Evolutionary conservation across 2,888 invertebrate species (phyloP).

Genomic region (Mythimna lalbum): DNA sequence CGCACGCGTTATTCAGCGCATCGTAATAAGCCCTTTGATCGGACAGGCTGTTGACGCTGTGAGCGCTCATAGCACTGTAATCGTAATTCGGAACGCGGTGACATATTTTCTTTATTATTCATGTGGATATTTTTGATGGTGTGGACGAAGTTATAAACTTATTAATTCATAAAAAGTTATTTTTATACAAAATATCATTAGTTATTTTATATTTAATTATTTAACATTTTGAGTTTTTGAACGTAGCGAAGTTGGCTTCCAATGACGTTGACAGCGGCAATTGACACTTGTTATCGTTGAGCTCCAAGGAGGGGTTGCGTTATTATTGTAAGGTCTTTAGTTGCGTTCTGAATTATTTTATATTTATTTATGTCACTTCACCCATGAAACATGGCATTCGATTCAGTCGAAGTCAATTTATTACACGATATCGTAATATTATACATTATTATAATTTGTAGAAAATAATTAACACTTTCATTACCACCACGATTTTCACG

Average conservation of each 20-base stretch:
- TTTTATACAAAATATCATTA: background rate
- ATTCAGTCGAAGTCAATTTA: background rate
- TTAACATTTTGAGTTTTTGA: conserved; percentile 17
- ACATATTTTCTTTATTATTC: background rate
- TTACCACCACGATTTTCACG: too few species aligned
- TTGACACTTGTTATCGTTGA: conserved; percentile 5
- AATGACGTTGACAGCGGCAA: conserved; percentile 34
- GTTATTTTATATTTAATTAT: too few species aligned
- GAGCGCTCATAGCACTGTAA: too few species aligned
- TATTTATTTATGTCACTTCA: too few species aligned
- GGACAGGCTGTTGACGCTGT: too few species aligned
- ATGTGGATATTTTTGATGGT: background rate
- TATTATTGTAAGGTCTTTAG: too few species aligned
- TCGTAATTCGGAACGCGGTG: too few species aligned
- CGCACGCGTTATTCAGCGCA: too few species aligned
- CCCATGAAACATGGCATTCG: too few species aligned
- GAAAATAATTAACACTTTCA: background rate
- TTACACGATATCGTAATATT: background rate
- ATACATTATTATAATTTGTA: background rate
- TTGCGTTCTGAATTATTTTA: too few species aligned
- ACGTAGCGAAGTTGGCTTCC: background rate
- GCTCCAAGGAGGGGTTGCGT: conserved; percentile 4
- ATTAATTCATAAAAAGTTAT: background rate
- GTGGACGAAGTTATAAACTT: background rate
- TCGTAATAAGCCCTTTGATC: too few species aligned